Percentiles rank a stretch among this genome's conserved stretches.
phyloP scores from a whole-genome alignment of 2,113 vertebrate genomes.

The Amphiprion ocellaris region DNA sequence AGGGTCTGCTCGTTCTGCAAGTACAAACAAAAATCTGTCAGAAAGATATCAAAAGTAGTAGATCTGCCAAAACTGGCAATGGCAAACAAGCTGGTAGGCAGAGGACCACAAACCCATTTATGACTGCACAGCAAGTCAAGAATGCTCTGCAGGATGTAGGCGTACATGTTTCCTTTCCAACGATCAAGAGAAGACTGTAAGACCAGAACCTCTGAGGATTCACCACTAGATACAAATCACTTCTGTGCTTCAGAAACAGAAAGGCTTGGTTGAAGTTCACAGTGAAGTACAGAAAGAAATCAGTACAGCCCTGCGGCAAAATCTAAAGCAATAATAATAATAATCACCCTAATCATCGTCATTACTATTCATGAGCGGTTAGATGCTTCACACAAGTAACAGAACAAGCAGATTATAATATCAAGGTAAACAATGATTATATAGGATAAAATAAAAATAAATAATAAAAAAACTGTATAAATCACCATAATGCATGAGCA shows the following conservation, averaged over 20 bases:
- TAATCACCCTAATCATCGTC: no score
- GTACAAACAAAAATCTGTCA: not conserved
- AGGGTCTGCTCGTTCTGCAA: no score
- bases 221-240: not conserved
- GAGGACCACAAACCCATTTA: not conserved
- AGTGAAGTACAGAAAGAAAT: not conserved
- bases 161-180: not conserved
- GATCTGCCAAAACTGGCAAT: not conserved
- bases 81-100: not conserved
- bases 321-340: no score
- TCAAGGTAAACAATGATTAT: no score
- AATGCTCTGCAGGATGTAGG: not conserved
- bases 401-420: no score
- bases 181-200: not conserved
- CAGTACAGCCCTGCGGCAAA: no score
- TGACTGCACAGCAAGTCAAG: not conserved
- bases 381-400: no score
- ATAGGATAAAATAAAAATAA: no score
- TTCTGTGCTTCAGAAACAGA: not conserved
- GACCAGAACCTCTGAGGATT: not conserved
- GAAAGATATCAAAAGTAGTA: not conserved
- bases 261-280: not conserved
- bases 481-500: no score
- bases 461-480: no score
- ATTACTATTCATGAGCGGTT: no score